phyloP scores from a whole-genome alignment of 2,797 vertebrate species.

The Bryconaethiops microstoma region DNA sequence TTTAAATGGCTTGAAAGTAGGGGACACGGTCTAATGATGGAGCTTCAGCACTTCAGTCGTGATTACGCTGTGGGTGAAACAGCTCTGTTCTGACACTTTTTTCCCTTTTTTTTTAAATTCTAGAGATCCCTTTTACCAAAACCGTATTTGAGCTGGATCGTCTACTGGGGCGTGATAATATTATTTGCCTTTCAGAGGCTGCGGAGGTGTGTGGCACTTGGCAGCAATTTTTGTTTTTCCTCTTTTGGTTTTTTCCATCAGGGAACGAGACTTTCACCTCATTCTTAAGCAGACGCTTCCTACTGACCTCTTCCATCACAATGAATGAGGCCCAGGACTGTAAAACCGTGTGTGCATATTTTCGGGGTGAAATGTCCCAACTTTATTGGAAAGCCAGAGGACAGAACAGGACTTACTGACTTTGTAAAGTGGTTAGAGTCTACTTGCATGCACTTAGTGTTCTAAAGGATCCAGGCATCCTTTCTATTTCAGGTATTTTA shows the following conservation, averaged over 20 bases:
- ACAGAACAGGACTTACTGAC: too few species aligned
- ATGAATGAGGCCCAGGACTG: not conserved
- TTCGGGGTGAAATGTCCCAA: too few species aligned
- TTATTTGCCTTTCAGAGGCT: constrained; percentile 37
- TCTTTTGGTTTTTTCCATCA: not conserved
- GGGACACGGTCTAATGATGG: constrained; percentile 36
- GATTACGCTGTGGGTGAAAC: constrained; percentile 32
- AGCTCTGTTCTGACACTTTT: constrained; percentile 21
- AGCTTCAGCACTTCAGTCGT: constrained; percentile 31
- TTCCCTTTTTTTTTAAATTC: not conserved
- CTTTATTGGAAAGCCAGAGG: too few species aligned
- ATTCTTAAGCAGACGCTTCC: not conserved
- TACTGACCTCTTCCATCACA: not conserved
- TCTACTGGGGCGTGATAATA: constrained; percentile 25
- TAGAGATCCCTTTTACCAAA: constrained; percentile 34
- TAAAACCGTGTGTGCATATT: too few species aligned
- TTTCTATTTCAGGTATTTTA: too few species aligned
- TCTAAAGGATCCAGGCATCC: too few species aligned
- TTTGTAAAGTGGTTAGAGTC: too few species aligned
- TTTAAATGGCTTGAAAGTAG: constrained; percentile 45
- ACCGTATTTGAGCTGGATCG: constrained; percentile 35
- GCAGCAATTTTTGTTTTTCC: not conserved
- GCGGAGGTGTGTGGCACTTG: constrained; percentile 6
- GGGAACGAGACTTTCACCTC: not conserved
- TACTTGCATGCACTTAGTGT: too few species aligned